Evolutionary conservation across 1,140 invertebrate genomes (phyloP).

Genomic region (Orchestia grillus): DNA sequence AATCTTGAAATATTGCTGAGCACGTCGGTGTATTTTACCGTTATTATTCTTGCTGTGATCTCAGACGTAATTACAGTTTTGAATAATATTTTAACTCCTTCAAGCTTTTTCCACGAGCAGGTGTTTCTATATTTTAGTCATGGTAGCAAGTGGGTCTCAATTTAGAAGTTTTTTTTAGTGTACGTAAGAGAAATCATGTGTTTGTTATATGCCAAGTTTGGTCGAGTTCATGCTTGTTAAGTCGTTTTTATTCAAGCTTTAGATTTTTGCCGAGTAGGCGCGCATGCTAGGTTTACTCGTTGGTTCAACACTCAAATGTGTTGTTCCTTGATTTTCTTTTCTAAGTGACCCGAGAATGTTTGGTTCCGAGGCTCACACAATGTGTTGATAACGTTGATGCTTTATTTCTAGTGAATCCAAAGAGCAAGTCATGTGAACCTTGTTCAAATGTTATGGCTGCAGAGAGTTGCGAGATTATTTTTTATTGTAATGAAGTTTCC

Average conservation of each 20-base stretch:
- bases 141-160: no score
- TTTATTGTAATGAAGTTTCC: neutral
- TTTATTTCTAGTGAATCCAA: neutral
- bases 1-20: neutral
- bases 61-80: neutral
- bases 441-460: neutral
- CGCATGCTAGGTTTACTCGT: neutral
- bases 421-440: neutral
- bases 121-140: no score
- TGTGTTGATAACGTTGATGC: neutral
- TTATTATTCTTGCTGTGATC: neutral
- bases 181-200: neutral
- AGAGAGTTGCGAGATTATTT: neutral
- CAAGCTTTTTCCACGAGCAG: neutral
- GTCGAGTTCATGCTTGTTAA: neutral
- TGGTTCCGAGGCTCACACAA: neutral
- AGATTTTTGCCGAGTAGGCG: neutral
- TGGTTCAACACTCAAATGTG: neutral
- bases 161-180: neutral
- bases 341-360: neutral
- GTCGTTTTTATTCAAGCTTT: neutral
- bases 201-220: neutral
- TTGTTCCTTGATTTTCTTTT: neutral
- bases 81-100: neutral
- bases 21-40: neutral